A percentile compares a stretch with the other conserved stretches of the same genome.
Conservation (phyloP, 2,797 vertebrate species). For the Uromys caudimaculatus region DNA sequence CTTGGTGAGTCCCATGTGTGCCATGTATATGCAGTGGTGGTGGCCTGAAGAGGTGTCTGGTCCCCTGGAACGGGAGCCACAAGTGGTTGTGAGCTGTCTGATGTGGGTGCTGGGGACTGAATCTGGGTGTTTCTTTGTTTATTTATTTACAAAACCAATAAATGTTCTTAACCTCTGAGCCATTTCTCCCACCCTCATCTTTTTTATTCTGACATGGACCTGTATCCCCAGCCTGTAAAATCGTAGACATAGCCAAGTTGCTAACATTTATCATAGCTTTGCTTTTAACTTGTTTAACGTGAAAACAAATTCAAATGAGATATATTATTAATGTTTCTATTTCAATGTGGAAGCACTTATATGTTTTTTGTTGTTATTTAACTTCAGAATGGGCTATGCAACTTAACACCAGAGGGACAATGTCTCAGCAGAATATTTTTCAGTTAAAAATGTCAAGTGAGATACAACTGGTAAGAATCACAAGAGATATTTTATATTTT, state of each 20-base stretch:
- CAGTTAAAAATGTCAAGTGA: slow-evolving; percentile 29
- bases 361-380: slow-evolving; percentile 33
- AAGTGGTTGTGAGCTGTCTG: neutral
- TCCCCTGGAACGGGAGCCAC: neutral
- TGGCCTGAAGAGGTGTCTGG: neutral
- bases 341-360: neutral
- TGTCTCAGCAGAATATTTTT: slow-evolving; percentile 8
- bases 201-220: neutral
- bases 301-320: neutral
- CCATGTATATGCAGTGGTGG: neutral
- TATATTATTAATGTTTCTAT: neutral
- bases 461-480: slow-evolving; percentile 52
- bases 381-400: slow-evolving; percentile 29
- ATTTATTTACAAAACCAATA: neutral
- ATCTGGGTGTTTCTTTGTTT: neutral
- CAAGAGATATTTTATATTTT: neutral
- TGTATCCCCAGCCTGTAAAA: neutral
- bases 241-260: neutral
- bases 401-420: neutral
- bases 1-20: neutral
- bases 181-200: neutral
- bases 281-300: slow-evolving; percentile 28
- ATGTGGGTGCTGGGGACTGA: neutral
- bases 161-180: neutral
- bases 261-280: neutral